Evolutionary conservation across 2,113 vertebrate species (phyloP), one percentile per base, ranked within the genome.

Genomic region (Oceanites oceanicus): DNA sequence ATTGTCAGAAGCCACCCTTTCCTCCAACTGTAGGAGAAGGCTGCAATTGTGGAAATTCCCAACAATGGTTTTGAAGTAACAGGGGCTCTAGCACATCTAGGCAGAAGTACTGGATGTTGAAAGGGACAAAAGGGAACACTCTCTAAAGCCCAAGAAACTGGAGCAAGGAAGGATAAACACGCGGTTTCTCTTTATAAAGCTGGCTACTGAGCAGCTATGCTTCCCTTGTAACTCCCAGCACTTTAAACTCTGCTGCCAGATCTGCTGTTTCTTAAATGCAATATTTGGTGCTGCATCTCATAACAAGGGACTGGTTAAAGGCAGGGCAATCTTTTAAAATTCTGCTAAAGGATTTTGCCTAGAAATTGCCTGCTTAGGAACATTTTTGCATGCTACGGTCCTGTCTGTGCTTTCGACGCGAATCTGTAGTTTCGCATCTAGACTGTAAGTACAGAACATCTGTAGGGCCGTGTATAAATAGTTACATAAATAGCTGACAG

Each of bases 1-100:
- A 92, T 92, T 97, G 96, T 96, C 91, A 96, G 79, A 93, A 76
- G 84, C 76, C 74, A 40, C 49, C 81, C 68, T 95, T 92, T 66
- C 81, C 90, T 90, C 66, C 87, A 75, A 38, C 49, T 68, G 66
- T 15, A 34, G 63, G 81, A 96, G 87, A 95, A 97, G 59, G 94
- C 84, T 59, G 58, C 11, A 4, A 91, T 92, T 96, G 96, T 93
- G 90, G 67, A 83, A 89, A 80, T 90, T 59, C 40, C 50, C 61
- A 90, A 87, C 92, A 81, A 72, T 45, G 45, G 45, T 80, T 92
- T 95, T 83, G 91, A 93, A 95, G 86, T 52, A 63, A 91, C 23
- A 13, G 50, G n/a, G 58, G 32, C 42, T 92, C 26, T 16, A 40
- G 40, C 4, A 0, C 53, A n/a, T 81, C n/a, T 44, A 52, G 59